Evolutionary conservation across 2,888 invertebrate species (phyloP).

Genomic region (Mermis nigrescens): DNA sequence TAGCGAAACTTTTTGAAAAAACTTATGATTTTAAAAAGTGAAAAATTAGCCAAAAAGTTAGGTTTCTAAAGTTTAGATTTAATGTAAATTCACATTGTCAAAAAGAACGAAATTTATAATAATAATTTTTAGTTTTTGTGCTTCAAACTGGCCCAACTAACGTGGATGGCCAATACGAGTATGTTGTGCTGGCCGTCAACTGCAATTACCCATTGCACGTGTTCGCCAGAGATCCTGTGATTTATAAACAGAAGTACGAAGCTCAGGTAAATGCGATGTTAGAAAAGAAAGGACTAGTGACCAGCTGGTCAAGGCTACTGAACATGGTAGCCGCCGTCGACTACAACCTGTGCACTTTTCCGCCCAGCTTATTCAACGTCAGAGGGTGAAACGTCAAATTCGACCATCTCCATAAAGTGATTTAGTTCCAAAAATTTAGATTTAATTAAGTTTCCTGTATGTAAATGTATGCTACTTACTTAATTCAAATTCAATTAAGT

Average conservation of each 20-base stretch:
- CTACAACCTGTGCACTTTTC: slow-evolving; percentile 30
- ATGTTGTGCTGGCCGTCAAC: slow-evolving; percentile 29
- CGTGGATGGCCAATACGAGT: slow-evolving; percentile 27
- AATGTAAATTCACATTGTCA: too few species aligned
- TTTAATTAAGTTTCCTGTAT: too few species aligned
- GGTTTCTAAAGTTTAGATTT: too few species aligned
- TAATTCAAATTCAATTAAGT: too few species aligned
- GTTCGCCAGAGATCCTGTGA: slow-evolving; percentile 29
- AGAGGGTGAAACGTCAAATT: not conserved
- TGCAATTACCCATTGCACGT: slow-evolving; percentile 32
- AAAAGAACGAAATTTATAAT: too few species aligned
- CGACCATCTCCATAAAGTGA: too few species aligned
- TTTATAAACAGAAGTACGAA: slow-evolving; percentile 25
- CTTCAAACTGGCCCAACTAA: slow-evolving; percentile 27
- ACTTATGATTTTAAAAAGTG: too few species aligned
- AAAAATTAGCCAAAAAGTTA: too few species aligned
- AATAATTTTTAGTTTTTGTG: slow-evolving; percentile 22
- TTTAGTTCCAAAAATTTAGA: too few species aligned
- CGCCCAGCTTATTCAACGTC: slow-evolving; percentile 26
- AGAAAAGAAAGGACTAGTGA: slow-evolving; percentile 26
- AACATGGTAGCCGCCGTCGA: slow-evolving; percentile 31
- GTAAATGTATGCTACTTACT: too few species aligned
- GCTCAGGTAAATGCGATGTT: slow-evolving; percentile 16
- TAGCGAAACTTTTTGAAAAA: too few species aligned
- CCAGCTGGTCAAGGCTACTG: slow-evolving; percentile 28